phyloP scores from a whole-genome alignment of 30 jellyfish, hydroid and myxozoan genomes.

The Cassiopea andromeda region DNA sequence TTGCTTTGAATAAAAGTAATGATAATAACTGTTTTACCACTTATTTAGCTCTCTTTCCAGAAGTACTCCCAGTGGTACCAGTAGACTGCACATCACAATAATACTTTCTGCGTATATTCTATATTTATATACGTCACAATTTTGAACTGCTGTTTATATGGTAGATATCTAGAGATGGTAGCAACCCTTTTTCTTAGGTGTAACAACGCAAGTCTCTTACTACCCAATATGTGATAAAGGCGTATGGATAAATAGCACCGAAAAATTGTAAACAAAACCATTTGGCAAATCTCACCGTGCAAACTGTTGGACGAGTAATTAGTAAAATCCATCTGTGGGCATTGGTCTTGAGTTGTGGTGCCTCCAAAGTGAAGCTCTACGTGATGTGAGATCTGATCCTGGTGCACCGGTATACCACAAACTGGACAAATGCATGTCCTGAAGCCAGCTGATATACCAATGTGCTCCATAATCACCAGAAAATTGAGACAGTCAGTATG shows the following conservation, averaged over 20 bases:
- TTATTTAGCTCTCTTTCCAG: too few species aligned
- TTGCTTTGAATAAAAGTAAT: too few species aligned
- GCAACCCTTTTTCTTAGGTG: too few species aligned
- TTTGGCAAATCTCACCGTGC: not conserved
- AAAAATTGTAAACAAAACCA: not conserved
- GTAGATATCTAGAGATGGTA: too few species aligned
- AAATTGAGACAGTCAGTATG: not conserved
- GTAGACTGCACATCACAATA: too few species aligned
- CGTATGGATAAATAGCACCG: not conserved
- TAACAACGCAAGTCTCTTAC: too few species aligned
- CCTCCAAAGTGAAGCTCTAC: constrained; percentile 72
- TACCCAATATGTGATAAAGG: too few species aligned
- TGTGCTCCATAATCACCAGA: constrained; percentile 31
- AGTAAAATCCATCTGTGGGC: not conserved
- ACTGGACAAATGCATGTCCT: constrained; percentile 82
- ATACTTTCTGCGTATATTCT: too few species aligned
- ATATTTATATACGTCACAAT: too few species aligned
- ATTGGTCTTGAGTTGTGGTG: constrained; percentile 20
- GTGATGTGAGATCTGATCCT: constrained; percentile 73
- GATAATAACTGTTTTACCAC: too few species aligned
- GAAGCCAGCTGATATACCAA: constrained; percentile 47
- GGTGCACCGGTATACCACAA: constrained; percentile 78
- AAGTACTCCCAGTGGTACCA: too few species aligned
- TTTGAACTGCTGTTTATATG: too few species aligned
- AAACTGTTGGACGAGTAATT: not conserved